Base-by-base conservation (phyloP, 2,888 invertebrate genomes). In the Chelonus formosanus region DNA sequence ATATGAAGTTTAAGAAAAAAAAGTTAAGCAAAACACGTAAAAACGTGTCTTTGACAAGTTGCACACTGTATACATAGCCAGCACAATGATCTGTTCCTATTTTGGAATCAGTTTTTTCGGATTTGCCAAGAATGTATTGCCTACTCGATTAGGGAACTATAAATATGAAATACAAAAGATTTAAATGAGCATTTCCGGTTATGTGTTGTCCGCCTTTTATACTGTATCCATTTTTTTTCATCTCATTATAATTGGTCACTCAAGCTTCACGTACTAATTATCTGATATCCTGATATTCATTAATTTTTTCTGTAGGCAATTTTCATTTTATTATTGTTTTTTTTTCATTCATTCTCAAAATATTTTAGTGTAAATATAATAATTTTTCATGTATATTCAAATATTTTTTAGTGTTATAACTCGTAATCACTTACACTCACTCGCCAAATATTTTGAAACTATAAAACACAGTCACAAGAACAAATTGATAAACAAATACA, bases 21-120 rank as follows among this genome's bases (percentile, higher is more conserved):
- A 43, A 60, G 34, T 54, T 36, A 53, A 59, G 44, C 10, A 35
- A 52, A 44, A 10, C 36, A 54, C n/a, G 40, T 8, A 20, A 56
- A 52, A 52, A 35, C 36, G 55, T 10, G 34, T 10, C 20, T 52
- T 52, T 31, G 32, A 77, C 76, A 76, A 77, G 76, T 78, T 80
- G 76, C 78, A 80, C 77, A 75, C 78, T 81, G 76, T 78, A 80
- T 78, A 80, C 78, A 80, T 78, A 81, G 79, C 80, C 80, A 77
- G 79, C 80, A 80, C 79, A 80, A 81, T 79, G 74, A 78, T 81
- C 78, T 77, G 78, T 81, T 81, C 80, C 80, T 76, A 78, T 78
- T 80, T 80, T 79, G 76, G 78, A 79, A 76, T 78, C 75, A 76
- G 75, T 79, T 78, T 78, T 81, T 79, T 78, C 76, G 75, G 74